Evolutionary conservation across 2,888 invertebrate species (phyloP).

Genomic region (Siphonodentalium dalli): DNA sequence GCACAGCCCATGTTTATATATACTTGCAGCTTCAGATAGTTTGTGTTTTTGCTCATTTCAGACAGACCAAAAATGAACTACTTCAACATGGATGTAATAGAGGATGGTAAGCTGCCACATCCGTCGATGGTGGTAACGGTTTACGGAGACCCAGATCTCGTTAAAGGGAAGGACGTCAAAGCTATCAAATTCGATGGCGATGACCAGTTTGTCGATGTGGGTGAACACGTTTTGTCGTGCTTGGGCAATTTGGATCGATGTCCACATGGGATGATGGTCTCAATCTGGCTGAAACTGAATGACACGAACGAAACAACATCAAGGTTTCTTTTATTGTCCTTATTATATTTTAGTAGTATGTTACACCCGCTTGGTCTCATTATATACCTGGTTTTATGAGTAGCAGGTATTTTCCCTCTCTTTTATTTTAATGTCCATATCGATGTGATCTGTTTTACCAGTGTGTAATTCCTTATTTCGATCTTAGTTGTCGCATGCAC

Average conservation of each 20-base stretch:
- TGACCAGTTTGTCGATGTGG: slow-evolving; percentile 41
- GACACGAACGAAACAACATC: no score
- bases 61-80: slow-evolving; percentile 48
- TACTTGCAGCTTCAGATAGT: neutral
- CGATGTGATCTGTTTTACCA: no score
- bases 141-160: slow-evolving; percentile 36
- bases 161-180: slow-evolving; percentile 43
- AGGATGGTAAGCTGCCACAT: slow-evolving; percentile 34
- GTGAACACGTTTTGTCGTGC: slow-evolving; percentile 40
- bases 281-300: slow-evolving; percentile 49
- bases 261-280: slow-evolving; percentile 42
- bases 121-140: slow-evolving; percentile 34
- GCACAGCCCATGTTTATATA: neutral
- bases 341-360: no score
- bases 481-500: no score
- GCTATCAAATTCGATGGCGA: slow-evolving; percentile 42
- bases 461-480: no score
- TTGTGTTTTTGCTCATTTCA: slow-evolving; percentile 22
- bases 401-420: no score
- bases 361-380: no score
- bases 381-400: no score
- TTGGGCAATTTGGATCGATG: slow-evolving; percentile 53
- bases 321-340: no score
- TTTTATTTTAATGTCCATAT: no score
- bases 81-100: slow-evolving; percentile 47